Evolutionary conservation across 1,140 invertebrate species (phyloP), one percentile per base, ranked within the genome.

Genomic region (Leptinotarsa undecemlineata): DNA sequence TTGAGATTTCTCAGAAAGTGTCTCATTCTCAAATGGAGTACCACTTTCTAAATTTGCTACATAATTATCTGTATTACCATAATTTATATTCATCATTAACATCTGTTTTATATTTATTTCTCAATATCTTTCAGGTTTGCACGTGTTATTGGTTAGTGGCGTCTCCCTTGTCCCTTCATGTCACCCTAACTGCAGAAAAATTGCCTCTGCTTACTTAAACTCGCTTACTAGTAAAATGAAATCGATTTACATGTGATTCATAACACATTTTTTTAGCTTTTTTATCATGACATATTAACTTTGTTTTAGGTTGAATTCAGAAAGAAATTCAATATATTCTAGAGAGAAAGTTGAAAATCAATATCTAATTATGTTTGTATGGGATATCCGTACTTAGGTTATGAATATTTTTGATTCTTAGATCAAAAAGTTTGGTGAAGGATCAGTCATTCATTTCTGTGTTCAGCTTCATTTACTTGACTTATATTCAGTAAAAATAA

Each of bases 121-220:
- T 42, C 33, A 42, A 48, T 76, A 62, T 79, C 74, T 85, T 85
- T 79, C 81, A 85, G 84, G 84, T 80, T 72, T 83, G 76, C 81
- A 85, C 79, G 68, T 84, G 64, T 79, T 82, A 77, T 79, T 84
- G 77, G 77, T 74, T 75, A 84, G 68, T 72, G 82, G 81, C 71
- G 75, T 81, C 71, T 75, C 78, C 79, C 77, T 84, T 81, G 79
- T 79, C 79, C 80, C 82, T 78, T 80, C 82, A 75, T 83, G 81
- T 82, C 82, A 82, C 80, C 83, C 83, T 74, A 77, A 84, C 78
- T 84, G 83, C 75, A 81, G 83, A 76, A 77, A 78, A 73, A 78
- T 82, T 77, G 76, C 77, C 71, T 73, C 78, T 66, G 68, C 63
- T 77, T 80, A 83, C 69, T 76, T 79, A 77, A 77, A 86, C 77